Evolutionary conservation across 2,113 vertebrate species (phyloP).

Genomic region (Collichthys lucidus): DNA sequence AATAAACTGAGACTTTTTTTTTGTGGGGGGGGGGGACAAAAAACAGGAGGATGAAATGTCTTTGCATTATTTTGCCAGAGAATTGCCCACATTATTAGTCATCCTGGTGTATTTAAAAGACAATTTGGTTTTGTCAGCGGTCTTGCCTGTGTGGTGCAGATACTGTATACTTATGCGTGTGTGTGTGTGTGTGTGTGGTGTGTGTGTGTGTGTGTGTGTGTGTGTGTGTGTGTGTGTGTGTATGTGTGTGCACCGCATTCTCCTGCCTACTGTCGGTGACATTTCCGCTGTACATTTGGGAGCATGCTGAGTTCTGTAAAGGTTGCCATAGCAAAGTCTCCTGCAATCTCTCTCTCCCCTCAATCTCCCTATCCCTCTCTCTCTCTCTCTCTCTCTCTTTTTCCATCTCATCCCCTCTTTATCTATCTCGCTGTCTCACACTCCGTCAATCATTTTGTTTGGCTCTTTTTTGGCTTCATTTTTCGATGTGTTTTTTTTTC

Average conservation of each 20-base stretch:
- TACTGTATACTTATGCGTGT: constrained; percentile 28
- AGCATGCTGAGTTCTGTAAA: constrained; percentile 69
- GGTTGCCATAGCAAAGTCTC: constrained; percentile 69
- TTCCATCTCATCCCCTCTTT: constrained; percentile 6
- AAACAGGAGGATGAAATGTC: constrained; percentile 16
- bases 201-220: constrained; percentile 36
- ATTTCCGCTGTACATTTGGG: constrained; percentile 71
- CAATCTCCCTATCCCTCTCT: not conserved
- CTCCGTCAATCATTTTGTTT: constrained; percentile 45
- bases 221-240: constrained; percentile 31
- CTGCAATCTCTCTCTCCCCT: constrained; percentile 18
- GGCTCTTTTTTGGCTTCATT: constrained; percentile 31
- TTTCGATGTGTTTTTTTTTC: not conserved
- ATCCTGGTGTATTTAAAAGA: constrained; percentile 7
- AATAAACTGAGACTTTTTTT: constrained; percentile 2
- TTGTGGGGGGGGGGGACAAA: not conserved
- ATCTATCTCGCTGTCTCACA: constrained; percentile 16
- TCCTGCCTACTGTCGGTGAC: constrained; percentile 63
- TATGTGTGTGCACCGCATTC: constrained; percentile 34
- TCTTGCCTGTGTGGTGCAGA: constrained; percentile 37
- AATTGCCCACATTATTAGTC: constrained; percentile 29
- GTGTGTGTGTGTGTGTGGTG: constrained; percentile 34
- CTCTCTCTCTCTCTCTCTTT: constrained; percentile 9
- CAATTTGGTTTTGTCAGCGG: constrained; percentile 42
- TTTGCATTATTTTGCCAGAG: constrained; percentile 18